Percentiles rank a stretch among this genome's conserved stretches.
Evolutionary conservation across 2,888 invertebrate species (phyloP).

Genomic region (Nemapogon koenigi): DNA sequence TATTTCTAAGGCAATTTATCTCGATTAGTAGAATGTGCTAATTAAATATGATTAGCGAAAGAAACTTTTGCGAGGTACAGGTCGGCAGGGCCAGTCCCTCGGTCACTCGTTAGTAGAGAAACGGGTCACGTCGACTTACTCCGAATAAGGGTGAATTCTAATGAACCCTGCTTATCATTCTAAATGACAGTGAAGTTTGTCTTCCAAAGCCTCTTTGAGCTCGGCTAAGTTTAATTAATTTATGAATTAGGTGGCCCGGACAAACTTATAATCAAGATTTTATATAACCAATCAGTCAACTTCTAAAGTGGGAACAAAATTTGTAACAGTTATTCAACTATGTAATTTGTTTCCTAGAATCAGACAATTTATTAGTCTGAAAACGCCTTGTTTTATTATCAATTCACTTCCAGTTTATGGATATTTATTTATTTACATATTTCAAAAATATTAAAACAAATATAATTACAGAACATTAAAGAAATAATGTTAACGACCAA

Average conservation of each 20-base stretch:
- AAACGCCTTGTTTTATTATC: too few species aligned
- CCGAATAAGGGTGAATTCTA: slow-evolving; percentile 31
- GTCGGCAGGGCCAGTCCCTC: neutral
- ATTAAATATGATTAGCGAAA: slow-evolving; percentile 7
- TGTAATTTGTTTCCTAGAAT: too few species aligned
- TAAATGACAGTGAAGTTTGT: slow-evolving; percentile 37
- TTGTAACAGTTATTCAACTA: slow-evolving; percentile 4
- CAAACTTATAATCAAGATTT: slow-evolving; percentile 11
- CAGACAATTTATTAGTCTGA: too few species aligned
- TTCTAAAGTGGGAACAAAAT: slow-evolving; percentile 3
- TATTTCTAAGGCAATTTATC: neutral
- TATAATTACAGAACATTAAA: too few species aligned
- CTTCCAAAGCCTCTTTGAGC: slow-evolving; percentile 20
- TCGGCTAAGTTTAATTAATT: slow-evolving; percentile 50
- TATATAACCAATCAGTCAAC: slow-evolving; percentile 9
- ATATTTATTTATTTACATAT: too few species aligned
- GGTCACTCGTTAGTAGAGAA: slow-evolving; percentile 26
- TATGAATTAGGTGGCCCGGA: slow-evolving; percentile 41
- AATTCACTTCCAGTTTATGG: too few species aligned
- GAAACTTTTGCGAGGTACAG: neutral
- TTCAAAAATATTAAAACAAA: too few species aligned
- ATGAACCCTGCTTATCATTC: slow-evolving; percentile 53
- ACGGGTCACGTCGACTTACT: slow-evolving; percentile 13
- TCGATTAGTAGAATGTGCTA: slow-evolving; percentile 1
- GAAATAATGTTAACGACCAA: too few species aligned